Conservation (phyloP, 2,113 vertebrate genomes). For the Prunella himalayana region DNA sequence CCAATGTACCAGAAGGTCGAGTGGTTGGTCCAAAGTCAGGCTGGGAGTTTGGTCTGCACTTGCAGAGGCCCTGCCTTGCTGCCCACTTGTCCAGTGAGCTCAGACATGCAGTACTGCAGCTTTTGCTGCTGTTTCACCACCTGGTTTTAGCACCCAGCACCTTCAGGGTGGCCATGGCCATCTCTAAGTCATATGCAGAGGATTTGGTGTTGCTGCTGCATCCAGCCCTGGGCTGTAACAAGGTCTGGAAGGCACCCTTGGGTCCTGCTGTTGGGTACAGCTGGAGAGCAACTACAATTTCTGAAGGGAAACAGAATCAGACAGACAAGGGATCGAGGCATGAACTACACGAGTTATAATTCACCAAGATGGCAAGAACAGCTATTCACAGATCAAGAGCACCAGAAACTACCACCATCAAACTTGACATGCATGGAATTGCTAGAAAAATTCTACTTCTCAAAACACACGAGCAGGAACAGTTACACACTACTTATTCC, state of each 20-base stretch:
- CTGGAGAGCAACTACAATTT: not conserved
- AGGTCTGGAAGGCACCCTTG: not conserved
- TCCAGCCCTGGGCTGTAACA: not conserved
- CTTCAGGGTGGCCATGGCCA: not conserved
- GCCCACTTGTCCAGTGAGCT: rapidly evolving
- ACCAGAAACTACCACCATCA: not conserved
- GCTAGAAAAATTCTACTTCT: not conserved
- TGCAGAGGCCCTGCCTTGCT: not conserved
- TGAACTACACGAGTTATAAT: not conserved
- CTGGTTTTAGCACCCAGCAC: not conserved
- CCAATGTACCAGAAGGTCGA: not conserved
- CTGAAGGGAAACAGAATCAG: not conserved
- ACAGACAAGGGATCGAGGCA: not conserved
- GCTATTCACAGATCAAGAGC: not conserved
- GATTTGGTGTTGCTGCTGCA: not conserved
- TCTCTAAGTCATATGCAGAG: not conserved
- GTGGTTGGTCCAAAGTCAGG: not conserved
- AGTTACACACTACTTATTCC: not conserved
- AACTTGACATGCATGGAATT: not conserved
- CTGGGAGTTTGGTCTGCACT: not conserved
- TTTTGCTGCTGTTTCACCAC: not conserved
- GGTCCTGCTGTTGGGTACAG: not conserved
- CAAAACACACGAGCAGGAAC: not conserved
- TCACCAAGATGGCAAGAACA: not conserved
- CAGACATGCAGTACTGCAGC: not conserved